Evolutionary conservation across 2,113 vertebrate species (phyloP).

Genomic region (Accipiter cooperii): DNA sequence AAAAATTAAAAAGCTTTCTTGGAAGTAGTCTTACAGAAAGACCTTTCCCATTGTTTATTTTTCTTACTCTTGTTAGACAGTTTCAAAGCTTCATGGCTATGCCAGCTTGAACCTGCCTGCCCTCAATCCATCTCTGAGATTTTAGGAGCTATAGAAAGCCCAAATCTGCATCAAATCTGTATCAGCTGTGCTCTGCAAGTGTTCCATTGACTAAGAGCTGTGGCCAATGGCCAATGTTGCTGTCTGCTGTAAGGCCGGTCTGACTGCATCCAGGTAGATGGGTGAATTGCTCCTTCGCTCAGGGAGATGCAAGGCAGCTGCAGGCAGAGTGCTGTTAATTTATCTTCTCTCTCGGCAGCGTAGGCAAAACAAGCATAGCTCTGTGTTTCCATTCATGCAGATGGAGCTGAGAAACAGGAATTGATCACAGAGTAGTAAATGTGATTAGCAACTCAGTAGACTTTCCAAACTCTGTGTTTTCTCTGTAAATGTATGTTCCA

Average conservation of each 20-base stretch:
- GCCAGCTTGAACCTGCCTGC: not conserved
- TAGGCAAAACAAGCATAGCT: not conserved
- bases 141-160: not conserved
- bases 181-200: rapidly evolving
- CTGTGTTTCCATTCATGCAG: rapidly evolving
- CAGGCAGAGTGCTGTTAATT: not conserved
- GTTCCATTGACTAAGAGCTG: not conserved
- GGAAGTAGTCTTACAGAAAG: not conserved
- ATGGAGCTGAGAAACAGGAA: not conserved
- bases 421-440: not conserved
- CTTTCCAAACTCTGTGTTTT: not conserved
- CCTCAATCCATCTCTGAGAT: not conserved
- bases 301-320: not conserved
- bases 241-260: not conserved
- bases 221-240: rapidly evolving
- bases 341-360: rapidly evolving
- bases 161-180: not conserved
- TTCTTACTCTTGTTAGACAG: not conserved
- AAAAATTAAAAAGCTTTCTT: not conserved
- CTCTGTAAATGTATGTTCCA: not conserved
- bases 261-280: rapidly evolving
- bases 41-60: not conserved
- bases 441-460: not conserved
- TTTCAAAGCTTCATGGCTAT: not conserved
- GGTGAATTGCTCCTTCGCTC: rapidly evolving